Evolutionary conservation across 2,888 invertebrate species (phyloP).

Genomic region (Drosophila glabriapex): DNA sequence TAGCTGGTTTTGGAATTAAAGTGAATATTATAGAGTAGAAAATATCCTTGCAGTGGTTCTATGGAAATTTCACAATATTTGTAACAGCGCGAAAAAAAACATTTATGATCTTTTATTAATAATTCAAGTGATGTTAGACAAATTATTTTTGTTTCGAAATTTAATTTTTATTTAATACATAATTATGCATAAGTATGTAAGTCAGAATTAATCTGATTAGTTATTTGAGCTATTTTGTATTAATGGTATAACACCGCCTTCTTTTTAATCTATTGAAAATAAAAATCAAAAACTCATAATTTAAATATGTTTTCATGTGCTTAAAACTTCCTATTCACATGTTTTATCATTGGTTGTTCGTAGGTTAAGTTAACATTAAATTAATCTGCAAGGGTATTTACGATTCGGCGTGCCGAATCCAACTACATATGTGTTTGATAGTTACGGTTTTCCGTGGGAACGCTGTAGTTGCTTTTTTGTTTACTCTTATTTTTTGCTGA

Average conservation of each 20-base stretch:
- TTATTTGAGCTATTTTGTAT: not conserved
- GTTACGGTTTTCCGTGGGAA: slow-evolving; percentile 1
- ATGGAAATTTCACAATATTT: not conserved
- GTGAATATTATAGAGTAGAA: not conserved
- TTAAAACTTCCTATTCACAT: not conserved
- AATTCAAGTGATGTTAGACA: not conserved
- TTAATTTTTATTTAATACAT: not conserved
- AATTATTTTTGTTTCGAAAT: not conserved
- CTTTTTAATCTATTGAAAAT: not conserved
- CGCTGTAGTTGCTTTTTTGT: not conserved
- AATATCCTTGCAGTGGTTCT: slow-evolving; percentile 35
- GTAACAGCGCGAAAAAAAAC: not conserved
- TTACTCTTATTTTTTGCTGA: slow-evolving; percentile 6
- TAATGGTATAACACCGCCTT: not conserved
- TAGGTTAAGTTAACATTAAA: not conserved
- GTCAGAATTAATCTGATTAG: not conserved
- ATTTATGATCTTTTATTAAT: not conserved
- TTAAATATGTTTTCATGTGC: not conserved
- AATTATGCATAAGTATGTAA: not conserved
- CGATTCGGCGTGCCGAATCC: slow-evolving; percentile 26
- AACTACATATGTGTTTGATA: not conserved
- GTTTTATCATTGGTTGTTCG: not conserved
- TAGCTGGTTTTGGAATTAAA: not conserved
- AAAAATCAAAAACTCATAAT: not conserved
- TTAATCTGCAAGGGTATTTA: slow-evolving; percentile 31